Evolutionary conservation across 2,888 invertebrate species (phyloP).

Genomic region (Lymantria dispar): DNA sequence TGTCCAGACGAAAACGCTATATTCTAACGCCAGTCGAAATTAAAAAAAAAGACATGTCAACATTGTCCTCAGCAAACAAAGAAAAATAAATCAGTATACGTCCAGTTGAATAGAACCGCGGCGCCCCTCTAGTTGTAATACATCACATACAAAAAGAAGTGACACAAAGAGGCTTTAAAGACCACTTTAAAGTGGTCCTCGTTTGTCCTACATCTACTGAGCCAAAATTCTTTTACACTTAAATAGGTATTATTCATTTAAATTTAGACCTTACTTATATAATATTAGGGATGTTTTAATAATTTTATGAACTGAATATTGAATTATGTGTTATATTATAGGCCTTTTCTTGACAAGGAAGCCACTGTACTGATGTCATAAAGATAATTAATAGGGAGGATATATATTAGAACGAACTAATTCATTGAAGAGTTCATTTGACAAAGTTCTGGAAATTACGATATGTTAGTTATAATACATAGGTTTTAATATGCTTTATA

Average conservation of each 20-base stretch:
- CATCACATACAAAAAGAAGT: conserved; percentile 36
- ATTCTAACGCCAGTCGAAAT: conserved; percentile 39
- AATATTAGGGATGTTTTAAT: conserved; percentile 24
- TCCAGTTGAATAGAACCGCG: conserved; percentile 43
- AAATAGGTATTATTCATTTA: conserved; percentile 43
- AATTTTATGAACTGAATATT: conserved; percentile 8
- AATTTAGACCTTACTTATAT: conserved; percentile 48
- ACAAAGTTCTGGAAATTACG: conserved; percentile 14
- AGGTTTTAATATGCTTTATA: not conserved
- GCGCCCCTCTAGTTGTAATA: conserved; percentile 39
- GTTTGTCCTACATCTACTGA: conserved; percentile 53
- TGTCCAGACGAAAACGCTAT: conserved; percentile 34
- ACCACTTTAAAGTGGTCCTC: conserved; percentile 41
- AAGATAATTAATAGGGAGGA: conserved; percentile 58
- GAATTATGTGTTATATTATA: conserved; percentile 19
- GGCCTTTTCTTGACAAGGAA: conserved; percentile 28
- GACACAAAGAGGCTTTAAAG: conserved; percentile 63
- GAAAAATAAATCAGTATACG: conserved; percentile 72
- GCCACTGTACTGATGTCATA: conserved; percentile 41
- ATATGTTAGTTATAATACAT: not conserved
- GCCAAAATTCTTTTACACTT: conserved; percentile 48
- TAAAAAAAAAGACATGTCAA: conserved; percentile 65
- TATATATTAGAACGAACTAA: conserved; percentile 42
- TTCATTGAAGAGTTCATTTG: conserved; percentile 26
- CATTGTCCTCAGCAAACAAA: conserved; percentile 73